phyloP scores from a whole-genome alignment of 2,113 vertebrate species.

The Sander vitreus region DNA sequence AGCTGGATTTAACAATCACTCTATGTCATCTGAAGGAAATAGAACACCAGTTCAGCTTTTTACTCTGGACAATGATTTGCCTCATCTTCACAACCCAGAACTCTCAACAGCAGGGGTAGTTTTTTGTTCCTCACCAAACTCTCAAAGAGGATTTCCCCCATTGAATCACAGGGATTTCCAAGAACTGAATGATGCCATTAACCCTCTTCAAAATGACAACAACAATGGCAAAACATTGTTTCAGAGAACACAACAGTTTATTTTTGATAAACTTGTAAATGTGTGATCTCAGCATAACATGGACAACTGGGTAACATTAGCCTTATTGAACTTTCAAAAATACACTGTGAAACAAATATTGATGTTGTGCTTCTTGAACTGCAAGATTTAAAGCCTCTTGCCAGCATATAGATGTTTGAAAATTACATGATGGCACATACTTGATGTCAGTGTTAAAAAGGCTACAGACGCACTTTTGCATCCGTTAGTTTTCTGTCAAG shows the following conservation, averaged over 20 bases:
- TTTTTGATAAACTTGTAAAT: slow-evolving; percentile 23
- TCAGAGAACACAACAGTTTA: slow-evolving; percentile 19
- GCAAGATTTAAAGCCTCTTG: too few relatives aligned
- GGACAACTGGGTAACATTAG: neutral
- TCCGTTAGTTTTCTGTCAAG: too few relatives aligned
- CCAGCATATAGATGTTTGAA: too few relatives aligned
- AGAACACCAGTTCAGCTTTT: slow-evolving; percentile 5
- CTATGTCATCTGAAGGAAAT: neutral
- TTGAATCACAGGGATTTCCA: slow-evolving; percentile 23
- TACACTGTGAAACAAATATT: too few relatives aligned
- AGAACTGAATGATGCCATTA: slow-evolving; percentile 3
- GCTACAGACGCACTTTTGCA: too few relatives aligned
- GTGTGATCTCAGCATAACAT: neutral
- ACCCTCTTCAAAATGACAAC: slow-evolving; percentile 30
- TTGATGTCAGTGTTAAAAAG: too few relatives aligned
- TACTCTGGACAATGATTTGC: neutral
- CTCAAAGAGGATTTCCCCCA: slow-evolving; percentile 12
- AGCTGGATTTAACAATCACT: too few relatives aligned
- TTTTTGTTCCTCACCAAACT: neutral
- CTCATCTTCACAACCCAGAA: too few relatives aligned
- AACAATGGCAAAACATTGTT: slow-evolving; percentile 24
- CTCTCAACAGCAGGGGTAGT: too few relatives aligned
- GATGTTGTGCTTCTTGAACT: too few relatives aligned
- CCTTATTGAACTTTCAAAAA: neutral
- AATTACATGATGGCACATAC: too few relatives aligned